These are phyloP conservation scores for Diplosoma virens DNA, from an alignment of 23 tunicate genomes.

Conservation along the genomic window DNA sequence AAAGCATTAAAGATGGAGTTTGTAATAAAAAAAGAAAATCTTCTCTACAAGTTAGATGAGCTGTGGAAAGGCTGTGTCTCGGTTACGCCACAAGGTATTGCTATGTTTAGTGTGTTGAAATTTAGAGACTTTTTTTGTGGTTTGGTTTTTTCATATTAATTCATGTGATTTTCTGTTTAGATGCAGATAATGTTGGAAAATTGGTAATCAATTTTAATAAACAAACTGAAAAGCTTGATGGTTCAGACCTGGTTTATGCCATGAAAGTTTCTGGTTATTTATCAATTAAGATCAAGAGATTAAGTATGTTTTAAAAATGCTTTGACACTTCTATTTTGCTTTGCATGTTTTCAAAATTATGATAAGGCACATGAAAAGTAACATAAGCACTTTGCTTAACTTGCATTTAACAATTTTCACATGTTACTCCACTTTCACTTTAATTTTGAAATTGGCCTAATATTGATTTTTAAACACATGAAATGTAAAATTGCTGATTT, in stretches of 20 bases:
- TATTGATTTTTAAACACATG: too few relatives aligned
- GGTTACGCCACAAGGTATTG: not conserved
- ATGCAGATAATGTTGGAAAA: not conserved
- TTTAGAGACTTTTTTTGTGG: not conserved
- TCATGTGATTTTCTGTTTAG: not conserved
- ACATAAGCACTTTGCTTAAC: too few relatives aligned
- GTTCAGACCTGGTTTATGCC: not conserved
- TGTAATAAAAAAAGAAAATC: slow-evolving; percentile 1
- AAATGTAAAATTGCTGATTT: too few relatives aligned
- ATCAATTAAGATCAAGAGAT: not conserved
- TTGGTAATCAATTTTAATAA: not conserved
- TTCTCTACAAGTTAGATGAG: slow-evolving; percentile 17
- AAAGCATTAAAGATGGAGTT: slow-evolving; percentile 23
- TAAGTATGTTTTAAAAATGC: too few relatives aligned
- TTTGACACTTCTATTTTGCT: too few relatives aligned
- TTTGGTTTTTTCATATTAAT: not conserved
- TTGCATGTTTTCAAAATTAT: too few relatives aligned
- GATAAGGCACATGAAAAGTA: too few relatives aligned
- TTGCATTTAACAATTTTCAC: too few relatives aligned
- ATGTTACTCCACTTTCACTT: too few relatives aligned
- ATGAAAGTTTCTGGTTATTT: not conserved
- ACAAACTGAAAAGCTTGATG: not conserved
- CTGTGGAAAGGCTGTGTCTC: slow-evolving; percentile 24
- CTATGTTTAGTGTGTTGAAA: not conserved
- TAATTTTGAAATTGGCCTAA: too few relatives aligned